These are phyloP conservation scores for Papilio dardanus DNA, from an alignment of 1,140 invertebrate species.

Conservation along the genomic window DNA sequence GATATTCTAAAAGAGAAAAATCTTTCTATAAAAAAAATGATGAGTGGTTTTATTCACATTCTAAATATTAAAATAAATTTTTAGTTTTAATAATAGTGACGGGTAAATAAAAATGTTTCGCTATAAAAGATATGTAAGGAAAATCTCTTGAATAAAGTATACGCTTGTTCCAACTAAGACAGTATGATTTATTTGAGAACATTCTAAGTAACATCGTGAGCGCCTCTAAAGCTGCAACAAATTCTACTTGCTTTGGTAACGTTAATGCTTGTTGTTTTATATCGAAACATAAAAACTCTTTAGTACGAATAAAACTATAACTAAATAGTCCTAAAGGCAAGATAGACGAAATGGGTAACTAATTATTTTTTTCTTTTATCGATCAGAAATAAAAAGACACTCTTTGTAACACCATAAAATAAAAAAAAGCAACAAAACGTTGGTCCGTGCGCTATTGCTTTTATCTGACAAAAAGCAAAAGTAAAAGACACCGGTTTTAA, in stretches of 20 bases:
- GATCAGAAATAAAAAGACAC: no score
- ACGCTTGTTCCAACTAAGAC: constrained; percentile 26
- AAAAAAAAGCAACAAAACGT: no score
- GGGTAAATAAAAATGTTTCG: constrained; percentile 1
- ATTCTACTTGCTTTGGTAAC: constrained; percentile 7
- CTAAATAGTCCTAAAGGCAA: not conserved
- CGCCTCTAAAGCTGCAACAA: not conserved
- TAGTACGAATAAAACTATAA: not conserved
- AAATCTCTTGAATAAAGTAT: constrained; percentile 24
- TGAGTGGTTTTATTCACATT: not conserved
- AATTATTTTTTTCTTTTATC: not conserved
- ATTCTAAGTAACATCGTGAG: constrained; percentile 13
- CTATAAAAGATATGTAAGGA: not conserved
- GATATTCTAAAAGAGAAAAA: no score
- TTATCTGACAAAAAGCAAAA: no score
- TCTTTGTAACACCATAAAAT: no score
- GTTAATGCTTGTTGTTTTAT: constrained; percentile 23
- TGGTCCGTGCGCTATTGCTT: no score
- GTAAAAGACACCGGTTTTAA: no score
- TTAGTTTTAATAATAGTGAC: not conserved
- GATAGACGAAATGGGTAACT: not conserved
- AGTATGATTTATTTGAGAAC: constrained; percentile 20
- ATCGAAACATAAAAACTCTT: constrained; percentile 5
- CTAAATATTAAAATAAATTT: not conserved
- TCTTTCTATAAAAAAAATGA: no score